Conservation (phyloP, 1,140 invertebrate genomes). For the Drosophila subpulchrella region DNA sequence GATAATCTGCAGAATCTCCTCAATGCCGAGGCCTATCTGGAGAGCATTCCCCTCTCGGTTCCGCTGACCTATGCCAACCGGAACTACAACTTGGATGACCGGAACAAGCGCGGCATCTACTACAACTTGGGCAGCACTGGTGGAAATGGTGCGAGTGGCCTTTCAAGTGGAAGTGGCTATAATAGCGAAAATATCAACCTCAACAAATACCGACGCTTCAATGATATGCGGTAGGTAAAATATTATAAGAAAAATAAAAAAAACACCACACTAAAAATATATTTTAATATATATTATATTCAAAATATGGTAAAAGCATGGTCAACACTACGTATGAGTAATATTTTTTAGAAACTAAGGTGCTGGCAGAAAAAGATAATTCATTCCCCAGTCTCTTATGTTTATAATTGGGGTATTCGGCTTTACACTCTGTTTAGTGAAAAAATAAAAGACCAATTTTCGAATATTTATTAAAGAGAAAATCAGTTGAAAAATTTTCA, state of each 20-base stretch:
- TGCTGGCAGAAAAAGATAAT: no score
- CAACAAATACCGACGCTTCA: constrained; percentile 72
- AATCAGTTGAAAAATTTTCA: no score
- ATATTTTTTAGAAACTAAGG: no score
- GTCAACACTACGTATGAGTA: constrained; percentile 15
- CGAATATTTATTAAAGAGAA: no score
- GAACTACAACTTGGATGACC: constrained; percentile 76
- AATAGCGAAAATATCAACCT: constrained; percentile 63
- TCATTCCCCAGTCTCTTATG: no score
- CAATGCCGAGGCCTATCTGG: constrained; percentile 77
- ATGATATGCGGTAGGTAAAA: constrained; percentile 76
- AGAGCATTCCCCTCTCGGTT: constrained; percentile 71
- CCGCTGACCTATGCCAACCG: constrained; percentile 74
- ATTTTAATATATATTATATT: neutral
- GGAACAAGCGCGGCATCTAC: constrained; percentile 75
- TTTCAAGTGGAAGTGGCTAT: constrained; percentile 24
- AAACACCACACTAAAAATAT: no score
- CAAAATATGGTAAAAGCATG: neutral
- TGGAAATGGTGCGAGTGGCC: constrained; percentile 9
- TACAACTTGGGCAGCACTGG: constrained; percentile 54
- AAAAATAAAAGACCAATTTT: no score
- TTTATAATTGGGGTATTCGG: no score
- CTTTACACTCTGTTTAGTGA: no score
- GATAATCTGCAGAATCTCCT: constrained; percentile 80
- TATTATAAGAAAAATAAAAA: neutral